Percentiles rank a stretch among this genome's conserved stretches.
Evolutionary conservation across 2,113 vertebrate genomes (phyloP).

Genomic region (Lophius piscatorius): DNA sequence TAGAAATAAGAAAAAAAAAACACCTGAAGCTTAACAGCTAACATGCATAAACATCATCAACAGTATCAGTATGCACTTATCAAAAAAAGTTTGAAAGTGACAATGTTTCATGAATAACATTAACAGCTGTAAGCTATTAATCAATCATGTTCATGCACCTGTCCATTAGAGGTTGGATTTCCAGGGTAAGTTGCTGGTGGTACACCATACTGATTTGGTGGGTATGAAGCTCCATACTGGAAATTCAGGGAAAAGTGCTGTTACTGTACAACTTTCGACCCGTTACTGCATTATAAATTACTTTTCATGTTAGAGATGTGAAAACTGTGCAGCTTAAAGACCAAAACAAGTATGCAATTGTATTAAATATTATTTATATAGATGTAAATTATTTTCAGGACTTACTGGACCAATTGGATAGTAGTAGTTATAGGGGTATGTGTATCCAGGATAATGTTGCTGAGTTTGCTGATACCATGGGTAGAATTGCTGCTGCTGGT

Average conservation of each 20-base stretch:
- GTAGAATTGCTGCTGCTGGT: slow-evolving; percentile 87
- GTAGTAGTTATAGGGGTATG: slow-evolving; percentile 88
- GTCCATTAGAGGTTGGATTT: slow-evolving; percentile 79
- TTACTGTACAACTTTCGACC: neutral
- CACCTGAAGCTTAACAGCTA: too few species aligned
- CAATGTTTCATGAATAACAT: neutral
- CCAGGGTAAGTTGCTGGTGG: slow-evolving; percentile 75
- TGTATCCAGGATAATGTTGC: slow-evolving; percentile 86
- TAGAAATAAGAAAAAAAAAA: too few species aligned
- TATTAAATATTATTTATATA: too few species aligned
- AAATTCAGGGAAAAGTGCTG: slow-evolving; percentile 8
- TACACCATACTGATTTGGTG: slow-evolving; percentile 84
- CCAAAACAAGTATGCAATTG: too few species aligned
- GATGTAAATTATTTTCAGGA: neutral
- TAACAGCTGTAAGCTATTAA: neutral
- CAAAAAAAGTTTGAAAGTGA: neutral
- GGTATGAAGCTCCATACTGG: slow-evolving; percentile 83
- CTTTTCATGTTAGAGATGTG: neutral
- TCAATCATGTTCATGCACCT: slow-evolving; percentile 57
- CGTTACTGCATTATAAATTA: neutral
- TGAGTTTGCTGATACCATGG: slow-evolving; percentile 91
- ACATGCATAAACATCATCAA: too few species aligned
- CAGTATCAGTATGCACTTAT: too few species aligned
- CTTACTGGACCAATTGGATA: slow-evolving; percentile 84
- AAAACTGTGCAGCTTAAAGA: too few species aligned